phyloP scores from a whole-genome alignment of 2,797 vertebrate species.

The Sternotherus odoratus region DNA sequence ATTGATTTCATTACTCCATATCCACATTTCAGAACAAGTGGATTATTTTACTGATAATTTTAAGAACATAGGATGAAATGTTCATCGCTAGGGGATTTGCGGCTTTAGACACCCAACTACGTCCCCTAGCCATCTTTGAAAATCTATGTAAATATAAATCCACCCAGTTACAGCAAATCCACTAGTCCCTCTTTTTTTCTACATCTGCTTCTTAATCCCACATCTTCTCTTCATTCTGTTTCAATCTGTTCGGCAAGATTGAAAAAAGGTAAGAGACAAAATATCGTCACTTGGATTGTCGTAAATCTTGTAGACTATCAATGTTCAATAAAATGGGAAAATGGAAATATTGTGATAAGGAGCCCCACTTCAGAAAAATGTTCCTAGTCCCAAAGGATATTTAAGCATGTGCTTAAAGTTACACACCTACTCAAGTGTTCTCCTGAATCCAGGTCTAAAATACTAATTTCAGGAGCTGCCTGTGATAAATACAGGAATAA shows the following conservation, averaged over 20 bases:
- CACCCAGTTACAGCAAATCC: background rate
- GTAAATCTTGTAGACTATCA: background rate
- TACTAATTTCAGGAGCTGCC: background rate
- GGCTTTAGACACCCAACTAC: background rate
- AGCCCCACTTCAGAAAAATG: constrained; percentile 15
- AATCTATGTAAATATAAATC: background rate
- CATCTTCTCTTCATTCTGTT: background rate
- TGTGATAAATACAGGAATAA: background rate
- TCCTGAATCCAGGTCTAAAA: background rate
- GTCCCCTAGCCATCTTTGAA: background rate
- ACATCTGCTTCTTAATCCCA: background rate
- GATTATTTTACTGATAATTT: background rate
- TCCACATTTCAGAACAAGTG: background rate
- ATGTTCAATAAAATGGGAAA: background rate
- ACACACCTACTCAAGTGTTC: background rate
- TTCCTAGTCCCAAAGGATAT: background rate
- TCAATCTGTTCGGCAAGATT: background rate
- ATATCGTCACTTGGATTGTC: background rate
- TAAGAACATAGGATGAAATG: background rate
- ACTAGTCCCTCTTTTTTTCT: rapidly evolving
- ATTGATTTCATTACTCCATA: background rate
- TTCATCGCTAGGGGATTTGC: background rate
- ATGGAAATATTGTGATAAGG: background rate
- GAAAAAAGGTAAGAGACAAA: background rate
- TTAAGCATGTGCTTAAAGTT: background rate